Conservation (phyloP, 2,113 vertebrate genomes). For the Vulpes vulpes region DNA sequence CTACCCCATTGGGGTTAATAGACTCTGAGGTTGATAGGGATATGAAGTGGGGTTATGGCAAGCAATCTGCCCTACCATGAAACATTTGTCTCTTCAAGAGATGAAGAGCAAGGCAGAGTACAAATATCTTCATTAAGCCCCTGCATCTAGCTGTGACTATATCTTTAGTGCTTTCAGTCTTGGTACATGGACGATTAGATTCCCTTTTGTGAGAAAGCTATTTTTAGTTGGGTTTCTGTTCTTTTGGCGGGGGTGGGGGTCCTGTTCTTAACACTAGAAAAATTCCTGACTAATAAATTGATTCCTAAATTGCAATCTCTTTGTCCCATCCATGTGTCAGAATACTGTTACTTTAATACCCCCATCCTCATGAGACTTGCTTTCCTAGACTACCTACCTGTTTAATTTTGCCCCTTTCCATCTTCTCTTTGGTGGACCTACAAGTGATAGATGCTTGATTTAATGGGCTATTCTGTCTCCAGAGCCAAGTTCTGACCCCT, state of each 20-base stretch:
- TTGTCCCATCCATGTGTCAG: neutral
- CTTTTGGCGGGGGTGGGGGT: neutral
- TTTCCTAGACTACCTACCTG: neutral
- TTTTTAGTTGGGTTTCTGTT: conserved; percentile 14
- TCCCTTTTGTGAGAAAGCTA: neutral
- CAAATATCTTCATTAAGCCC: neutral
- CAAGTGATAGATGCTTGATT: neutral
- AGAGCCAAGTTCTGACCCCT: neutral
- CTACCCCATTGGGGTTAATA: neutral
- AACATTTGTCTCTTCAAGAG: neutral
- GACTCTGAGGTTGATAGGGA: neutral
- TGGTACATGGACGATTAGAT: neutral
- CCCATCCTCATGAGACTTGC: neutral
- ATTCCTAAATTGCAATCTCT: neutral
- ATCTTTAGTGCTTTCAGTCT: neutral
- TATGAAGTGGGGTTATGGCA: neutral
- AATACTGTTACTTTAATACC: neutral
- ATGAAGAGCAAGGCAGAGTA: neutral
- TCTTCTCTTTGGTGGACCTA: neutral
- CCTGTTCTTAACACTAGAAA: conserved; percentile 17
- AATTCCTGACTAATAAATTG: neutral
- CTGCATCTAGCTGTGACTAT: neutral
- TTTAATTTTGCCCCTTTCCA: neutral
- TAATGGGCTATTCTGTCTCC: neutral
- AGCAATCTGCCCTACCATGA: neutral